Conservation (phyloP, 2,888 invertebrate genomes). For the Augochlorella aurata region DNA sequence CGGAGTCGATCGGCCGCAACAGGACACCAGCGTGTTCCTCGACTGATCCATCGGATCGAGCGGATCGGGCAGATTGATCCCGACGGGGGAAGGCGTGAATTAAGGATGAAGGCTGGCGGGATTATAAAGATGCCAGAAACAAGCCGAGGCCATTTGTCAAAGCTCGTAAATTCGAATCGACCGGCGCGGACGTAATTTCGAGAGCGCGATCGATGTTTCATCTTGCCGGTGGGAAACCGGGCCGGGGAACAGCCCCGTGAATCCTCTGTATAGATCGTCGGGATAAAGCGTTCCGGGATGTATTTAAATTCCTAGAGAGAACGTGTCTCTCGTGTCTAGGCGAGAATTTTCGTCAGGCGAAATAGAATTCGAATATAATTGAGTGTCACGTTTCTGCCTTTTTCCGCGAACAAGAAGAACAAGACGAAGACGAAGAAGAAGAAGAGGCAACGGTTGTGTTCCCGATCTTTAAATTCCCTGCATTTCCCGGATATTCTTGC, state of each 20-base stretch:
- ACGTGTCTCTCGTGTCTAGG: not conserved
- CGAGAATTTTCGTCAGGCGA: not conserved
- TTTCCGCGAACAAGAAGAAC: not conserved
- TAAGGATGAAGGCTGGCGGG: conserved; percentile 16
- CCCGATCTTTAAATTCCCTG: not conserved
- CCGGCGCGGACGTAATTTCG: conserved; percentile 25
- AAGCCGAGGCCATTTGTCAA: conserved; percentile 51
- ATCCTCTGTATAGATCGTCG: not conserved
- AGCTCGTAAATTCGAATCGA: conserved; percentile 38
- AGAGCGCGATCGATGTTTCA: not conserved
- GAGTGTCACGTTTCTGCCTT: not conserved
- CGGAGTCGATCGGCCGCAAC: not conserved
- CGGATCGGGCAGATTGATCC: not conserved
- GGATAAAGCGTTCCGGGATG: not conserved
- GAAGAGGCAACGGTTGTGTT: not conserved
- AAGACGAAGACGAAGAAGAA: not conserved
- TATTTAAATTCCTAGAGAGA: not conserved
- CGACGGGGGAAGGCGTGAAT: not conserved
- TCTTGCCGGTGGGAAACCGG: not conserved
- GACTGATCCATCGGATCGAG: not conserved
- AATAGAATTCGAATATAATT: conserved; percentile 9
- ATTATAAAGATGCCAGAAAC: conserved; percentile 50
- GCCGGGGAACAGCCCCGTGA: not conserved
- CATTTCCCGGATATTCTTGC: not conserved
- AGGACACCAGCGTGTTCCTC: not conserved